Evolutionary conservation across 1,140 invertebrate genomes (phyloP).

Genomic region (Pseudomyrmex sp.): DNA sequence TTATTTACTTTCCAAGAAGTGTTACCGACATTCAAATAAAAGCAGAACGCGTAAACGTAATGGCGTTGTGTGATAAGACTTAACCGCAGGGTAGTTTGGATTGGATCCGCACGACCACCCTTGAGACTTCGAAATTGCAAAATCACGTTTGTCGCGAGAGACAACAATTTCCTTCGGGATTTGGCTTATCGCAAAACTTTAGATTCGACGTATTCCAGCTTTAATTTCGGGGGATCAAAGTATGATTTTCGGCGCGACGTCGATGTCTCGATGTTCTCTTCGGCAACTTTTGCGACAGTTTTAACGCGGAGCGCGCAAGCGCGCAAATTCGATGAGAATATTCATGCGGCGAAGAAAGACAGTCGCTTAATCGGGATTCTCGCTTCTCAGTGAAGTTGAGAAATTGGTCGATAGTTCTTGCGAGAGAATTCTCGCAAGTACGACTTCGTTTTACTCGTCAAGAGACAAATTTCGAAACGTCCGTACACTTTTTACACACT

Average conservation of each 20-base stretch:
- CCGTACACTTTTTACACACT: too few relatives aligned
- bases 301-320: neutral
- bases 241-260: constrained; percentile 7
- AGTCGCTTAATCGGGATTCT: constrained; percentile 8
- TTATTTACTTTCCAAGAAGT: too few relatives aligned
- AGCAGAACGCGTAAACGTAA: neutral
- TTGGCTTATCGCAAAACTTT: constrained; percentile 50
- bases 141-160: constrained; percentile 22
- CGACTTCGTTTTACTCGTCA: neutral
- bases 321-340: constrained; percentile 19
- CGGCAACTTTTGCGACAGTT: constrained; percentile 3
- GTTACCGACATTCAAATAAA: neutral
- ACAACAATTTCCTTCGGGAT: constrained; percentile 34
- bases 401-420: neutral
- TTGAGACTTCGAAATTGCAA: constrained; percentile 20
- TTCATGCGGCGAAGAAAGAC: constrained; percentile 22
- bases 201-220: constrained; percentile 16
- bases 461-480: too few relatives aligned
- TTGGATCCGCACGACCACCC: neutral
- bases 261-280: neutral
- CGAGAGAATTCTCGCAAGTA: neutral
- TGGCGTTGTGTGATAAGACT: neutral
- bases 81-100: neutral
- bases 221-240: constrained; percentile 43
- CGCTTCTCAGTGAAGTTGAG: neutral